A percentile compares a stretch with the other conserved stretches of the same genome.
Conservation (phyloP, 1,140 invertebrate species). For the Doryteuthis pealeii region DNA sequence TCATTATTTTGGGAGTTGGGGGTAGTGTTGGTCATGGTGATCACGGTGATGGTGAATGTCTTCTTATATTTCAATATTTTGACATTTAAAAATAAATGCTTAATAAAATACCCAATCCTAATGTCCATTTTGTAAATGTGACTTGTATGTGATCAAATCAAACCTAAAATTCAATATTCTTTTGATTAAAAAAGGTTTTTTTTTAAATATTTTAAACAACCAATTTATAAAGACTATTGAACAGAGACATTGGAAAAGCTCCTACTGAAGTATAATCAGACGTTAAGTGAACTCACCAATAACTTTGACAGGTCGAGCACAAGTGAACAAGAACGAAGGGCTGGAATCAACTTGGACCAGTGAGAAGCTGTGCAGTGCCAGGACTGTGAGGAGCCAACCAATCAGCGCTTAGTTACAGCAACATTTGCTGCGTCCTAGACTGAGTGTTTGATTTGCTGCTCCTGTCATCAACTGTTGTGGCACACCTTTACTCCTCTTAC, state of each 20-base stretch:
- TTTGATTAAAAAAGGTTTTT: too few species aligned
- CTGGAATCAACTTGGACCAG: constrained; percentile 1
- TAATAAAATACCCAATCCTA: too few species aligned
- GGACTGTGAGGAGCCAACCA: neutral
- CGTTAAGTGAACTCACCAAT: neutral
- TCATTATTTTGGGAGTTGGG: too few species aligned
- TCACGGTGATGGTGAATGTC: too few species aligned
- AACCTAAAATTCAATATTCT: too few species aligned
- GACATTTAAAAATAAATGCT: too few species aligned
- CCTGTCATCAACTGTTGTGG: neutral
- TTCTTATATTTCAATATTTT: too few species aligned
- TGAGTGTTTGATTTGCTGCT: neutral
- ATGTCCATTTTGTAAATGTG: too few species aligned
- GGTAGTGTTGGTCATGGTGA: too few species aligned
- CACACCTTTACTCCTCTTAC: neutral
- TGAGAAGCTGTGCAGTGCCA: neutral
- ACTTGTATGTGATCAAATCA: too few species aligned
- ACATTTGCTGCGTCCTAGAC: neutral
- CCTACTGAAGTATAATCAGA: constrained; percentile 12
- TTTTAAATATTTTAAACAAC: too few species aligned
- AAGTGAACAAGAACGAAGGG: neutral
- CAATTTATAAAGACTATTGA: too few species aligned
- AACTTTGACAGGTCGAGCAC: neutral
- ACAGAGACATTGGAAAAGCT: constrained; percentile 2
- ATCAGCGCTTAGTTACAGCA: neutral